phyloP scores from a whole-genome alignment of 2,797 vertebrate genomes.

The Telmatherina bonti region DNA sequence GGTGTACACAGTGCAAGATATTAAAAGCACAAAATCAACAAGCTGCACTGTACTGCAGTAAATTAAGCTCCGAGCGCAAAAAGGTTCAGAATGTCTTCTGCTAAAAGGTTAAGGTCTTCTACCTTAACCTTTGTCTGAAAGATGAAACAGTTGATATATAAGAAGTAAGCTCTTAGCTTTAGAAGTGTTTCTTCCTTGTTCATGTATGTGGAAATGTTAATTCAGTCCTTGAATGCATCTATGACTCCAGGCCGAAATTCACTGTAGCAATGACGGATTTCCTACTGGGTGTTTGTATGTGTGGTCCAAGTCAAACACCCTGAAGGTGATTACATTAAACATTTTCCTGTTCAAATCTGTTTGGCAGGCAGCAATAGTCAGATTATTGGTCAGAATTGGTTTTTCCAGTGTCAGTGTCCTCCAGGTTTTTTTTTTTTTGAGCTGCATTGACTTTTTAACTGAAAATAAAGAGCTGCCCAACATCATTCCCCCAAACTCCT shows the following conservation, averaged over 20 bases:
- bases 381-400: constrained; percentile 8
- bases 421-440: neutral
- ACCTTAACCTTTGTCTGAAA: too few species aligned
- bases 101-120: too few species aligned
- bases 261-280: constrained; percentile 20
- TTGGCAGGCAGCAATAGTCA: constrained; percentile 9
- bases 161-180: constrained; percentile 21
- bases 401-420: constrained; percentile 9
- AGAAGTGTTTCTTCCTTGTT: constrained; percentile 23
- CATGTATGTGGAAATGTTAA: constrained; percentile 38
- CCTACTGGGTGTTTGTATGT: constrained; percentile 22
- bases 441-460: neutral
- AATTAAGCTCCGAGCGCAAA: neutral
- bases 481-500: constrained; percentile 7
- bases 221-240: constrained; percentile 22
- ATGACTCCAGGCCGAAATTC: constrained; percentile 29
- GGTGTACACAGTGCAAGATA: neutral
- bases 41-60: neutral
- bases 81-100: too few species aligned
- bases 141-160: too few species aligned
- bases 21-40: constrained; percentile 27
- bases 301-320: constrained; percentile 27
- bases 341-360: constrained; percentile 15
- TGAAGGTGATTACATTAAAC: constrained; percentile 31
- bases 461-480: constrained; percentile 6